A percentile compares a stretch with the other conserved stretches of the same genome.
Conservation (phyloP, 2,797 vertebrate species). For the Apodemus agrarius region DNA sequence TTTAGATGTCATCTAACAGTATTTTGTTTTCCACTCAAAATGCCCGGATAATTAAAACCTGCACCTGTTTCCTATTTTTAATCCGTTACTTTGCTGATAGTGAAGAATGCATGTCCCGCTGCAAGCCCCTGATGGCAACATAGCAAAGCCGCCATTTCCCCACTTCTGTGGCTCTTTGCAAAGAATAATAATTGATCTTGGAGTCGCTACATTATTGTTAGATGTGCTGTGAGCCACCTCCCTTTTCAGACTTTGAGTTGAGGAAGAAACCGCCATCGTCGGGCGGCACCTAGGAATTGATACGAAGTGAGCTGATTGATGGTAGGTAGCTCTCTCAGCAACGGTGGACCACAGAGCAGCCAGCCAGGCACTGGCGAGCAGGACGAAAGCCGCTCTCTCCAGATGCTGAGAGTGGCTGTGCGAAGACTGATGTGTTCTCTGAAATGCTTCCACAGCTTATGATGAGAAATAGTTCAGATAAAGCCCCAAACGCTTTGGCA, state of each 20-base stretch:
- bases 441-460: neutral
- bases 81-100: neutral
- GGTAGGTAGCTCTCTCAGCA: no score
- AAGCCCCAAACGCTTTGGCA: neutral
- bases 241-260: neutral
- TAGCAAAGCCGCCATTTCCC: neutral
- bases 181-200: neutral
- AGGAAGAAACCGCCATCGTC: no score
- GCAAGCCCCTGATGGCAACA: neutral
- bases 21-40: slow-evolving; percentile 17
- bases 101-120: neutral
- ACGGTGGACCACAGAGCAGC: neutral
- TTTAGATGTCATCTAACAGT: neutral
- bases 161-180: neutral
- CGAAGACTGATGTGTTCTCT: neutral
- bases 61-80: neutral
- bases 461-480: neutral
- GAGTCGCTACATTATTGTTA: neutral
- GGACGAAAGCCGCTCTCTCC: neutral
- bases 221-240: neutral
- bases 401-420: neutral
- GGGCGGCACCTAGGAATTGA: neutral
- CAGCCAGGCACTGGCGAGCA: no score
- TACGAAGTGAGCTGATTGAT: neutral
- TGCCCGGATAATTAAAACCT: neutral